Percentiles rank a stretch among this genome's conserved stretches.
phyloP scores from a whole-genome alignment of 2,113 vertebrate species.

The Haliaeetus leucogaster region DNA sequence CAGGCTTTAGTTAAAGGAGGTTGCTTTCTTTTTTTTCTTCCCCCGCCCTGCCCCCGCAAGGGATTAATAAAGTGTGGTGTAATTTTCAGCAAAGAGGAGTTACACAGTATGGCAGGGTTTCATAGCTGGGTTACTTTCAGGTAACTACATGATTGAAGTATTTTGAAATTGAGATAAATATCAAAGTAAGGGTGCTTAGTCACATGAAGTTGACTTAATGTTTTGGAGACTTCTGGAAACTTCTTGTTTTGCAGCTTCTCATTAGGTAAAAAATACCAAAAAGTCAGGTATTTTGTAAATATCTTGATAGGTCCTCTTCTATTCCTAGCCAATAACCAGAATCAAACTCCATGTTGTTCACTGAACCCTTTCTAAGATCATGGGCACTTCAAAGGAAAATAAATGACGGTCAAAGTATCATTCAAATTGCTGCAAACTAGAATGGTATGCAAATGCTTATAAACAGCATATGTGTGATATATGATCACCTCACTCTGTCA shows the following conservation, averaged over 20 bases:
- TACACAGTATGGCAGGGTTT: not conserved
- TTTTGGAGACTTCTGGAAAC: slow-evolving; percentile 11
- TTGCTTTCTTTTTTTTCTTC: slow-evolving; percentile 16
- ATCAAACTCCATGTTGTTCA: not conserved
- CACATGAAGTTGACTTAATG: not conserved
- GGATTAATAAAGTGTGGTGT: slow-evolving; percentile 17
- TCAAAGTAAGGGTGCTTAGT: slow-evolving; percentile 28
- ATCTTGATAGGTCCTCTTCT: not conserved
- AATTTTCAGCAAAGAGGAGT: slow-evolving; percentile 29
- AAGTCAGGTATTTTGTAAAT: not conserved
- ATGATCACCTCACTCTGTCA: not conserved
- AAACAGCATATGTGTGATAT: not conserved
- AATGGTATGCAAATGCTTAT: not conserved
- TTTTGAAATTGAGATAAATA: slow-evolving; percentile 32
- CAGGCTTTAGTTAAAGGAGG: slow-evolving; percentile 21
- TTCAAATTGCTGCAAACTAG: not conserved
- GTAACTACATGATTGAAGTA: slow-evolving; percentile 23
- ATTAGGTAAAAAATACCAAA: not conserved
- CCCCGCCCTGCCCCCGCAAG: not conserved
- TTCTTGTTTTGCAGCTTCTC: not conserved
- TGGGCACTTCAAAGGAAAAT: not conserved
- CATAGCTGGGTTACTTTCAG: not conserved
- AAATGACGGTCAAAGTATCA: not conserved
- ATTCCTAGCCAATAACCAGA: not conserved
- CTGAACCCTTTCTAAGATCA: not conserved